These are phyloP conservation scores for Montipora capricornis DNA, from an alignment of 64 coral and sea anemone genomes.

Conservation along the genomic window DNA sequence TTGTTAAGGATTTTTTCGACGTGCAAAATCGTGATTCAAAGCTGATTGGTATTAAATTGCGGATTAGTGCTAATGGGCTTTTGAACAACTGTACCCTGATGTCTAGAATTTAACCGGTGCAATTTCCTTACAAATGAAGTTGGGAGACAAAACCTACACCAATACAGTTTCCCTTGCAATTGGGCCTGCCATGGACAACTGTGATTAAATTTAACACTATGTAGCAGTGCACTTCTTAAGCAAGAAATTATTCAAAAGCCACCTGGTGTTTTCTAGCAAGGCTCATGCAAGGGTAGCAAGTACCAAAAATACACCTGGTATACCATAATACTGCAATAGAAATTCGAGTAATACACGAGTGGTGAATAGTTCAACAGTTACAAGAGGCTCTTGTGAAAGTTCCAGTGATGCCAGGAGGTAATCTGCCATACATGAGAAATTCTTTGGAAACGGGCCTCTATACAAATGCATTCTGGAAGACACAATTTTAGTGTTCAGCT, in stretches of 20 bases:
- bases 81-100: too few relatives aligned
- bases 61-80: too few relatives aligned
- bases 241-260: background rate
- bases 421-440: background rate
- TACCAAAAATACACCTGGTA: constrained; percentile 38
- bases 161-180: background rate
- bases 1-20: too few relatives aligned
- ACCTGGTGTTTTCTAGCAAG: background rate
- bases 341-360: background rate
- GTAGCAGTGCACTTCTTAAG: background rate
- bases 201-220: background rate
- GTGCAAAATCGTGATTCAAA: too few relatives aligned
- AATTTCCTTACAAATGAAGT: too few relatives aligned
- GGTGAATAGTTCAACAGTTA: constrained; percentile 33
- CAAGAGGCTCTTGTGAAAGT: constrained; percentile 14
- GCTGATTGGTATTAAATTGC: too few relatives aligned
- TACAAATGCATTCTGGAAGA: background rate
- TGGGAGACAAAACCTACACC: too few relatives aligned
- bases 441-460: background rate
- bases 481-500: background rate
- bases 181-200: background rate
- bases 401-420: constrained; percentile 1
- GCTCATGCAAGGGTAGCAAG: background rate
- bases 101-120: too few relatives aligned
- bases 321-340: constrained; percentile 6